Conservation (phyloP, 2,888 invertebrate genomes). For the Mactromeris polynyma region DNA sequence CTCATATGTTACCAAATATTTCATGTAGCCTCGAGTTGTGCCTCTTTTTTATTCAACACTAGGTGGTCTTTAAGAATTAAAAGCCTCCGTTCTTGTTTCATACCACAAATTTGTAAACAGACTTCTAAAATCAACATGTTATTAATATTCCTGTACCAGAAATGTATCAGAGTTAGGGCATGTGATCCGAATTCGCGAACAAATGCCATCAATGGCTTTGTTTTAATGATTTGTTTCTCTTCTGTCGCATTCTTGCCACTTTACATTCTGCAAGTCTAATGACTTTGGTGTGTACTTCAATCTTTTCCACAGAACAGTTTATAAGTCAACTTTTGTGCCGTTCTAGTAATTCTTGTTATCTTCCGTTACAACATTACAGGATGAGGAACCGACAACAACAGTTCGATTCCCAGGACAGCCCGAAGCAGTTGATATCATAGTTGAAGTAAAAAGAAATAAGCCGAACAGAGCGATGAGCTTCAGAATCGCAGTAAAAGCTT, state of each 20-base stretch:
- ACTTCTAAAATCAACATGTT: too few species aligned
- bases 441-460: conserved; percentile 14
- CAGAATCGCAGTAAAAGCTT: conserved; percentile 32
- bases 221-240: not conserved
- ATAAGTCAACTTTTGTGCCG: not conserved
- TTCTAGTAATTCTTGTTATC: not conserved
- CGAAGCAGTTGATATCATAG: conserved; percentile 28
- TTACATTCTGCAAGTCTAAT: not conserved
- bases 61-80: not conserved
- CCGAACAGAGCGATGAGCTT: conserved; percentile 20
- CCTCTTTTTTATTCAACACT: too few species aligned
- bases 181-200: not conserved
- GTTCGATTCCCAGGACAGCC: conserved; percentile 33
- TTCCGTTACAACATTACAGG: not conserved
- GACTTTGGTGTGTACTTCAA: not conserved
- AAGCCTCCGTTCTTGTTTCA: too few species aligned
- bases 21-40: not conserved
- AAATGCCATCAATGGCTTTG: not conserved
- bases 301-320: not conserved
- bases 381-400: not conserved
- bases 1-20: not conserved
- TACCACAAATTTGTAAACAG: too few species aligned
- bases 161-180: too few species aligned
- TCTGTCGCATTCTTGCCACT: not conserved
- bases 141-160: too few species aligned